Evolutionary conservation across 1,140 invertebrate species (phyloP), one percentile per base, ranked within the genome.

Genomic region (Pachyrhynchus sulphureomaculatus): DNA sequence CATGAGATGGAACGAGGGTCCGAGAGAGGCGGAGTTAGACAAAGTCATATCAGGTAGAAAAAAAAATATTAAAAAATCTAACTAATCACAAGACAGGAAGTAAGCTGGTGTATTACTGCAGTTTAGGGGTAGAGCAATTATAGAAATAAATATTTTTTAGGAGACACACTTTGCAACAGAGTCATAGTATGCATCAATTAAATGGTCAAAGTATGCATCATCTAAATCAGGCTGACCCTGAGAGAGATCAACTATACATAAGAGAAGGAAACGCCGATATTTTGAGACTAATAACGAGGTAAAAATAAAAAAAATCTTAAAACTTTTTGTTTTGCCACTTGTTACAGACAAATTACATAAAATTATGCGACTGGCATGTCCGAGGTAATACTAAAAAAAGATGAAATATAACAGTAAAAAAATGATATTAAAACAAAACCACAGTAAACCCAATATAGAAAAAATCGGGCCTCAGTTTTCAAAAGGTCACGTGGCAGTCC

Each of bases 181-280:
- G 36, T 15, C 53, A 44, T n/a, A 54, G 23, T 29, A 54, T 54
- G 45, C 55, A 58, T n/a, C 52, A 41, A 2, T 6, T 54, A 21
- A 42, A 42, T 8, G 10, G 39, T 20, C 56, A 58, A n/a, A 29
- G 26, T 6, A 29, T 29, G 26, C 26, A 29, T 9, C 54, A 67
- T 26, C 57, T 65, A 37, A 57, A 51, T 13, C 62, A 67, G 20
- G 49, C 65, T 12, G 69, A 70, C 45, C 48, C 39, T 13, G 80
- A 79, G 15, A 76, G 88, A 32, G 88, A 90, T 65, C 86, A 88
- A 66, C 83, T 91, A n/a, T 74, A 88, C 70, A 89, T 89, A 18
- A 84, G 89, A 68, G 89, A 92, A 69, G 90, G 90, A 0, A 90
- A 91, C 67, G 86, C 89, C 0, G 90, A 92, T 78, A 89, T 92